Evolutionary conservation across 2,113 vertebrate species (phyloP).

Genomic region (Dolichotis patagonum): DNA sequence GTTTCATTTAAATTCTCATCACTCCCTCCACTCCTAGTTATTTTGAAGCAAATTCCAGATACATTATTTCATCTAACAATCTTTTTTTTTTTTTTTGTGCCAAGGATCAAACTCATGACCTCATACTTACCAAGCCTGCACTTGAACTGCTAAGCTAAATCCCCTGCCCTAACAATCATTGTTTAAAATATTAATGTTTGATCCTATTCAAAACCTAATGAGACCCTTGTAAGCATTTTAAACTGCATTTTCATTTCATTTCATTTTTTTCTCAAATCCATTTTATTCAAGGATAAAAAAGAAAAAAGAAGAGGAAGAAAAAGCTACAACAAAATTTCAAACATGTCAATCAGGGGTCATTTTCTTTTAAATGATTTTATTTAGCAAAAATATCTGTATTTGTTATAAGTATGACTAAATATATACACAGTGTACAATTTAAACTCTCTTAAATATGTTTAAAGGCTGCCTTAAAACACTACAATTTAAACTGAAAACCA

Average conservation of each 20-base stretch:
- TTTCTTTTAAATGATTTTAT: constrained; percentile 29
- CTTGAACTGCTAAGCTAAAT: no score
- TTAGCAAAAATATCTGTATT: not conserved
- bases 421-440: not conserved
- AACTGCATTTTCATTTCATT: not conserved
- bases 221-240: not conserved
- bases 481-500: not conserved
- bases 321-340: no score
- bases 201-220: not conserved
- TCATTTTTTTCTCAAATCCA: not conserved
- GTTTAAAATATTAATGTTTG: constrained; percentile 19
- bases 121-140: no score
- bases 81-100: no score
- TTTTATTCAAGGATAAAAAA: no score
- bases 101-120: no score
- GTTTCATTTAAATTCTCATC: not conserved
- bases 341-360: not conserved
- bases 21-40: not conserved
- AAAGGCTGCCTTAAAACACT: not conserved
- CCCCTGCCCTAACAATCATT: not conserved
- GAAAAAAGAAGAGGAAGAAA: no score
- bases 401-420: not conserved
- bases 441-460: not conserved
- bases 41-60: not conserved
- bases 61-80: not conserved